Conservation (phyloP, 2,888 invertebrate species). For the Branchellion lobata region DNA sequence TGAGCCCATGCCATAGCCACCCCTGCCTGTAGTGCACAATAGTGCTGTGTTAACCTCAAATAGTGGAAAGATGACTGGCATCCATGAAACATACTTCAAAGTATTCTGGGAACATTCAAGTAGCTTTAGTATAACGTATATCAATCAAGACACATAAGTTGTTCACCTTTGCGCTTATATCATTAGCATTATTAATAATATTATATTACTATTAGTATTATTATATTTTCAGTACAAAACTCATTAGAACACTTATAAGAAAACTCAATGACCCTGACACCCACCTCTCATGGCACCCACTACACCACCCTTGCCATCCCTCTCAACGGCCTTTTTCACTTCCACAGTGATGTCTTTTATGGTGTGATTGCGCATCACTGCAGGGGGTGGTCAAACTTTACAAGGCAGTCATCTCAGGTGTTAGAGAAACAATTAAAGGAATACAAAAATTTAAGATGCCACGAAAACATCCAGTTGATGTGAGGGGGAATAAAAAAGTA, state of each 20-base stretch:
- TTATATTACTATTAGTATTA: too few species aligned
- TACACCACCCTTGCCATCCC: constrained; percentile 37
- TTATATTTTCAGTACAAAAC: too few species aligned
- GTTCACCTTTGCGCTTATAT: too few species aligned
- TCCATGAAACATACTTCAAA: too few species aligned
- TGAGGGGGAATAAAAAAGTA: not conserved
- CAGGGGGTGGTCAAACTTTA: not conserved
- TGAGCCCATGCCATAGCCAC: not conserved
- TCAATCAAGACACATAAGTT: too few species aligned
- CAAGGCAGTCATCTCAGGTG: not conserved
- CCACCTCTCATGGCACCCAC: constrained; percentile 43
- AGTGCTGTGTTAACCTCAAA: too few species aligned
- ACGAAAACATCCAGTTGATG: not conserved
- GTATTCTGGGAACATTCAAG: too few species aligned
- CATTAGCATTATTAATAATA: too few species aligned
- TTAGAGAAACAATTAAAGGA: not conserved
- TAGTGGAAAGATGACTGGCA: too few species aligned
- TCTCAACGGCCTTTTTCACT: constrained; percentile 84
- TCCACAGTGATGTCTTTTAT: constrained; percentile 82
- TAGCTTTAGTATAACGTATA: too few species aligned
- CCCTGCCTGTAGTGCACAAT: not conserved
- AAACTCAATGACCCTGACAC: too few species aligned
- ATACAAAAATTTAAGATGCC: not conserved
- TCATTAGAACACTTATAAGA: too few species aligned
- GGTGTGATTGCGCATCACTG: constrained; percentile 67